phyloP scores from a whole-genome alignment of 1,140 invertebrate genomes.

The Cotesia chilonis region DNA sequence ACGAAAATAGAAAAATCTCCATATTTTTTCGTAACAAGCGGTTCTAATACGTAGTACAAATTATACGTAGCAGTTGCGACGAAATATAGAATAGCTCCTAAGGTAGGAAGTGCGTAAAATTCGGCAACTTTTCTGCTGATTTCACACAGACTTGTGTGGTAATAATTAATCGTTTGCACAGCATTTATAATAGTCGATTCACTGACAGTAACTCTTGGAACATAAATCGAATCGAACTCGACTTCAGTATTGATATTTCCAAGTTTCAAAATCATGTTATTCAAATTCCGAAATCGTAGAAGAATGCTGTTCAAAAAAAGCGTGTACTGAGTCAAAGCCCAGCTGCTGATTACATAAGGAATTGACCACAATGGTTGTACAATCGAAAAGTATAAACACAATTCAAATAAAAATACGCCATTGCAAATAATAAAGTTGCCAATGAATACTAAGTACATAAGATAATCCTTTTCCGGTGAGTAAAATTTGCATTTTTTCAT shows the following conservation, averaged over 20 bases:
- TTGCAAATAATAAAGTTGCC: no score
- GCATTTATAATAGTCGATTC: not conserved
- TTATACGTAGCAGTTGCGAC: not conserved
- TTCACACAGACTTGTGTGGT: not conserved
- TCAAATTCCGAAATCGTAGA: not conserved
- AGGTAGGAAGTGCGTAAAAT: not conserved
- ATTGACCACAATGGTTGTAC: no score
- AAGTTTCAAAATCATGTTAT: not conserved
- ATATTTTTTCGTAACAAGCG: no score
- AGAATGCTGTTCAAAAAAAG: not conserved
- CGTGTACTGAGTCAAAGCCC: not conserved
- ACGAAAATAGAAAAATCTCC: no score
- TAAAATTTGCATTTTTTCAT: no score
- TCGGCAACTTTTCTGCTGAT: not conserved
- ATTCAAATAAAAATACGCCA: no score
- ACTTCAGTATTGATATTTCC: not conserved
- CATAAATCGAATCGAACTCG: not conserved
- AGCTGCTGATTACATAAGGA: not conserved
- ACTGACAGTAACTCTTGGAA: not conserved
- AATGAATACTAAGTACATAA: no score
- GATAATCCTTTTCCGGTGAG: no score
- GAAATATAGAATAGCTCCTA: not conserved
- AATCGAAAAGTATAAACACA: no score
- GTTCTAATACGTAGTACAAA: not conserved
- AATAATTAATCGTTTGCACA: not conserved